Evolutionary conservation across 2,113 vertebrate species (phyloP).

Genomic region (Eulemur rufifrons): DNA sequence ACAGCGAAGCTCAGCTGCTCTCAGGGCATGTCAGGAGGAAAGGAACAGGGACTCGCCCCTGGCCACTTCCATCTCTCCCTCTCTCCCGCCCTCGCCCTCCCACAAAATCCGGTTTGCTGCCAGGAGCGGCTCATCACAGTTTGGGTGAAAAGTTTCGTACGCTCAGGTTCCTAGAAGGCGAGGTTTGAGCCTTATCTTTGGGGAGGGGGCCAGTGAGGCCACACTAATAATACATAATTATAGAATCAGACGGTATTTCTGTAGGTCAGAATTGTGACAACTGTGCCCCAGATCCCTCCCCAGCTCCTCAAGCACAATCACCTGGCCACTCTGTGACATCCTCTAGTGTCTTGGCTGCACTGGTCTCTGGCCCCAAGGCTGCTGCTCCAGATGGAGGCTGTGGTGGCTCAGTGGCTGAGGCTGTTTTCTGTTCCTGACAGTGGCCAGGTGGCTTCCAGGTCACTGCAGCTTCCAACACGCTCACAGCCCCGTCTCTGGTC

Average conservation of each 20-base stretch:
- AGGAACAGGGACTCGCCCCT: neutral
- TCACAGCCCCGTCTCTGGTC: neutral
- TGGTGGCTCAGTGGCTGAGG: neutral
- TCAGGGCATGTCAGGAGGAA: neutral
- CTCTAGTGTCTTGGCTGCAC: neutral
- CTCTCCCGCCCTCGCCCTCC: neutral
- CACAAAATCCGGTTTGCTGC: neutral
- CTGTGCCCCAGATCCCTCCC: neutral
- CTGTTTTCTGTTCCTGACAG: neutral
- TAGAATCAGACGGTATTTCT: neutral
- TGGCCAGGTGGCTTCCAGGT: neutral
- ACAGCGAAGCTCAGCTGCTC: neutral
- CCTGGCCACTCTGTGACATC: neutral
- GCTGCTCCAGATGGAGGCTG: neutral
- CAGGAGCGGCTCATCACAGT: neutral
- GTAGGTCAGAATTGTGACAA: neutral
- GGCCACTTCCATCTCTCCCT: fast-evolving
- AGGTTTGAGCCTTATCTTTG: neutral
- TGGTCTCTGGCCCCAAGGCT: neutral
- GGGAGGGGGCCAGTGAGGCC: neutral
- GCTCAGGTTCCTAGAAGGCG: neutral
- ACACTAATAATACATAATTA: neutral
- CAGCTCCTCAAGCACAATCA: neutral
- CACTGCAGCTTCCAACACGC: neutral
- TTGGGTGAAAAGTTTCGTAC: neutral